Conservation (phyloP, 2,797 vertebrate species). For the Aselliscus stoliczkanus region DNA sequence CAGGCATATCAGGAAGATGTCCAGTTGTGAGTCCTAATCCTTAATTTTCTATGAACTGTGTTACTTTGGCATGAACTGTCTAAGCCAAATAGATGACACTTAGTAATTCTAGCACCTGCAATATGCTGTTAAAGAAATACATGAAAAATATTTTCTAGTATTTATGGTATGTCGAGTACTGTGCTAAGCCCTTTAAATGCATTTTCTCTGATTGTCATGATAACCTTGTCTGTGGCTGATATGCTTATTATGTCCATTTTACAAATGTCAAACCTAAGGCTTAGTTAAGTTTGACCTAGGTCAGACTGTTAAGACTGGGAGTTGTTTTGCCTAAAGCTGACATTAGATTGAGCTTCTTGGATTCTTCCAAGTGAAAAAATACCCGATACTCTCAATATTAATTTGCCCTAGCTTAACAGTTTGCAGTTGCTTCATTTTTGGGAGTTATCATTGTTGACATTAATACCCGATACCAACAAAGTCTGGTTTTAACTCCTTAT, state of each 20-base stretch:
- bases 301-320: neutral
- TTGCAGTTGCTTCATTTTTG: neutral
- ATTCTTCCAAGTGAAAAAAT: slow-evolving; percentile 24
- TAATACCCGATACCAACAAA: neutral
- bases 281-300: neutral
- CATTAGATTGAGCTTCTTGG: neutral
- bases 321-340: neutral
- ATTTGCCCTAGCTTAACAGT: neutral
- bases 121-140: neutral
- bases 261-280: neutral
- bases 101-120: neutral
- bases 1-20: neutral
- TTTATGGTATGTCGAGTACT: neutral
- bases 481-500: neutral
- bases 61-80: neutral
- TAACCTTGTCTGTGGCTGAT: neutral
- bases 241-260: neutral
- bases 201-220: neutral
- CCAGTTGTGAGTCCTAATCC: neutral
- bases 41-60: neutral
- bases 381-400: neutral
- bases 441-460: neutral
- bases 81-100: neutral
- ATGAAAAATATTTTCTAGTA: neutral
- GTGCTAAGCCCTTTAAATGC: neutral